Base-by-base conservation (phyloP, 2,797 vertebrate species). In the Vultur gryphus region DNA sequence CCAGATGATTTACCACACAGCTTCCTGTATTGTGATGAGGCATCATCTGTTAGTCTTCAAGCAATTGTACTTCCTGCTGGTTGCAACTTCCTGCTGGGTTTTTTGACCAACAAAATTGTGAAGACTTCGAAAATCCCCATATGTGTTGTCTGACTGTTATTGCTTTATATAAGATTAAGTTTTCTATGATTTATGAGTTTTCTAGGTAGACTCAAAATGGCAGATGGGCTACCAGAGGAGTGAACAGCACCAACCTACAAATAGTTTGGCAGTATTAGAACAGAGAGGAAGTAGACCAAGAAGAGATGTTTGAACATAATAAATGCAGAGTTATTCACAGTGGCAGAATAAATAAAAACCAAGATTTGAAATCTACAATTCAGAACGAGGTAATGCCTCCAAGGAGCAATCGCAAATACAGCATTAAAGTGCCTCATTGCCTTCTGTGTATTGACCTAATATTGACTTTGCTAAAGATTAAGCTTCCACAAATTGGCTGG, bases 41-140 rank as follows among this genome's bases (percentile, higher is more conserved):
- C 71, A 91, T 94, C 84, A 80, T 89, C 93, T 92, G 92, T 71
- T 80, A 83, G 52, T 87, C 78, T 93, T 95, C 92, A 80, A 92
- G 82, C 61, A 87, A 86, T 88, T 87, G 84, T 75, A 84, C 54
- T 84, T 89, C 91, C 64, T 84, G 78, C 89, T 91, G 78, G 16
- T 83, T 80, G 64, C 37, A 91, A 61, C 44, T 52, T 92, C 75
- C 84, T 95, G 44, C 44, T 90, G 72, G 9, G 37, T 23, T 87
- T 95, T 90, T 89, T 92, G 65, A 86, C 61, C 72, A 84, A 66
- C 7, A 81, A 80, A 95, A 92, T 51, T 35, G 5, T 80, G 61
- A 93, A 65, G 39, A 33, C 37, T 77, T 44, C 3, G 3, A 29
- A 91, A 87, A 87, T 67, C 41, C 7, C 21, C 14, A 4, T 31